Base-by-base conservation (phyloP, 1,140 invertebrate genomes). In the Glossosoma conforme region DNA sequence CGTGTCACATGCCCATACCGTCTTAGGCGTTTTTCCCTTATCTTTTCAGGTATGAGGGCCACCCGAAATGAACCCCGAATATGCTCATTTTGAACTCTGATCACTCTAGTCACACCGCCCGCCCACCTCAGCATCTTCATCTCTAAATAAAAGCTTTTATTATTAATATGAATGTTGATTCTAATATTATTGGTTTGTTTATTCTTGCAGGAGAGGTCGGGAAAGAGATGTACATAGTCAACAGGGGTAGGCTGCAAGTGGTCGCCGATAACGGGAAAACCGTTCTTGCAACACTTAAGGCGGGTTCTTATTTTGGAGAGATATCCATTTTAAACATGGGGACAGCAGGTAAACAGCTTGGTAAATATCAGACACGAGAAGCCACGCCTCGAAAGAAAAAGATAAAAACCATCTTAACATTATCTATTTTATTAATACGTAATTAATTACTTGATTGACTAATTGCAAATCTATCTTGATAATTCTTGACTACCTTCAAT, bases 241-340 rank as follows among this genome's bases (percentile, higher is more conserved):
- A 97, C 76, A 79, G 94, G 59, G 95, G 96, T 51, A 80, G 90
- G 59, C 82, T 98, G 30, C 93, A 97, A 74, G 95, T 98, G 56
- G 94, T 98, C 22, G 91, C 91, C 13, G 93, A 96, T 77, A 95
- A 98, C 75, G 94, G 94, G 37, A 91, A 93, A 72, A 95, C 93
- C 18, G 94, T 98, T 32, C 79, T 98, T 65, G 95, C 95, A 56
- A 97, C 93, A 50, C 79, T 98, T 56, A 92, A 93, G 72, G 92
- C 93, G 57, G 95, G 95, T 69, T 96, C 92, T 69, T 98, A 98
- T 83, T 98, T 99, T 78, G 97, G 97, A 60, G 97, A 99, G 82
- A 98, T 99, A 77, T 95, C 91, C 78, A 97, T 98, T 77, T 84
- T 98, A 70, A 98, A 98, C 81, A 98, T 98, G 93, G 95, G 95